Percentiles rank a stretch among this genome's conserved stretches.
Conservation (phyloP, 2,797 vertebrate genomes). For the Zalophus californianus region DNA sequence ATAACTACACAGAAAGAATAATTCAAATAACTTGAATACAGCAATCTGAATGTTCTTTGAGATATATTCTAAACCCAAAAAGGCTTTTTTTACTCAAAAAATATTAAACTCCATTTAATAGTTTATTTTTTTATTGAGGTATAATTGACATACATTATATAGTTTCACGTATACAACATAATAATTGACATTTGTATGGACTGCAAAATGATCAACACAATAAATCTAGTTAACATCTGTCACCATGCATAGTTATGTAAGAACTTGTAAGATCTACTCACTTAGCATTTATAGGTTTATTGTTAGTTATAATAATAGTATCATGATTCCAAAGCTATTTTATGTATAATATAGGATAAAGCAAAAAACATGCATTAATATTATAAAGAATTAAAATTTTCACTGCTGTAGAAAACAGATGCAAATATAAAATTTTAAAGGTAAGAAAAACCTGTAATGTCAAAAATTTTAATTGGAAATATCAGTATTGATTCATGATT, state of each 20-base stretch:
- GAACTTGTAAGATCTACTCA: neutral
- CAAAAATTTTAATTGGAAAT: neutral
- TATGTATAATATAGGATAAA: neutral
- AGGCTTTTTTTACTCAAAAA: neutral
- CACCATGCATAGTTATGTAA: neutral
- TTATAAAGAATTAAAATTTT: neutral
- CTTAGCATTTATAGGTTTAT: neutral
- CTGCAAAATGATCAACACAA: neutral
- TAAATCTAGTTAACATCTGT: neutral
- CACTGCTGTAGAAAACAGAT: neutral
- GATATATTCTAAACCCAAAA: neutral
- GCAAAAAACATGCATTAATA: neutral
- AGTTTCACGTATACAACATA: neutral
- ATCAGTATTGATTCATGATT: neutral
- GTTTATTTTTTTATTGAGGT: neutral
- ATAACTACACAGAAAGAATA: neutral
- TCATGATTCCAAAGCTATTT: neutral
- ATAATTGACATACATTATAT: neutral
- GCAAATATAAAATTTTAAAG: neutral
- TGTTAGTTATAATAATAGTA: neutral
- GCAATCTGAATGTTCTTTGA: neutral
- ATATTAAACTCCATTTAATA: neutral
- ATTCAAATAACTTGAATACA: neutral
- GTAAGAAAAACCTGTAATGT: neutral
- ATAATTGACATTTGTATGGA: neutral